These are phyloP conservation scores for Boulengeromyrus knoepffleri DNA, from an alignment of 2,113 vertebrate species.

Conservation along the genomic window DNA sequence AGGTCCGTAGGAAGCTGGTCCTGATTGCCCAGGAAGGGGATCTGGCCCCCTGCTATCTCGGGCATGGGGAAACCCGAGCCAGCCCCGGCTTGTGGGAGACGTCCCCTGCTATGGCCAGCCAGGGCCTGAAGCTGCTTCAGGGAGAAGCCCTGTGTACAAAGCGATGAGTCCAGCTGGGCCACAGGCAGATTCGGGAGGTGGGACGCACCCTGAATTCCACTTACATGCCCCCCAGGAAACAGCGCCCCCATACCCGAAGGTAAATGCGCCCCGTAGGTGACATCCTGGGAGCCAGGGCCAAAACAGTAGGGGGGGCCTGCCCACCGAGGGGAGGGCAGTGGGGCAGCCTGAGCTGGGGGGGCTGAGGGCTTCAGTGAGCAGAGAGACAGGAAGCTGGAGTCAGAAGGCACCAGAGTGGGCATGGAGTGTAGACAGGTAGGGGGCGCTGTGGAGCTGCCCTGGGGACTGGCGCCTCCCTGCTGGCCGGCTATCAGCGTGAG, in stretches of 20 bases:
- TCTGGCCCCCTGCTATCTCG: neutral
- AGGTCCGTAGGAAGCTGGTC: conserved; percentile 69
- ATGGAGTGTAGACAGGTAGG: conserved; percentile 30
- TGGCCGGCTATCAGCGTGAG: conserved; percentile 60
- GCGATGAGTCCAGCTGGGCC: neutral
- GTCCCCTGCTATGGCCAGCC: conserved; percentile 4
- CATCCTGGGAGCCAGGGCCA: conserved; percentile 11
- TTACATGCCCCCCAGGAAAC: conserved; percentile 56
- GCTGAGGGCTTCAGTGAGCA: neutral
- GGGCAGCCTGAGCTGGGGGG: neutral
- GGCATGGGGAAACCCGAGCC: neutral
- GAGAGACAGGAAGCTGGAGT: conserved; percentile 50
- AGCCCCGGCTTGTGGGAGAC: neutral
- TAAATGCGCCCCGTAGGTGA: neutral
- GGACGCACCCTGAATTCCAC: conserved; percentile 12
- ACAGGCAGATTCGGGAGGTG: conserved; percentile 34
- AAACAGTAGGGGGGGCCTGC: conserved; percentile 55
- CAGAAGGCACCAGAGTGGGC: conserved; percentile 43
- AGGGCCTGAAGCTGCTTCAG: neutral
- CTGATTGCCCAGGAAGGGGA: conserved; percentile 31
- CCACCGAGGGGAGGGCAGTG: neutral
- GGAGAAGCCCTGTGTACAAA: neutral
- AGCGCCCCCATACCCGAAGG: conserved; percentile 64
- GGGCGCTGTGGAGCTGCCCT: conserved; percentile 23
- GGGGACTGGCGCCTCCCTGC: conserved; percentile 7